Conservation (phyloP, 1,140 invertebrate genomes). For the Plodia interpunctella region DNA sequence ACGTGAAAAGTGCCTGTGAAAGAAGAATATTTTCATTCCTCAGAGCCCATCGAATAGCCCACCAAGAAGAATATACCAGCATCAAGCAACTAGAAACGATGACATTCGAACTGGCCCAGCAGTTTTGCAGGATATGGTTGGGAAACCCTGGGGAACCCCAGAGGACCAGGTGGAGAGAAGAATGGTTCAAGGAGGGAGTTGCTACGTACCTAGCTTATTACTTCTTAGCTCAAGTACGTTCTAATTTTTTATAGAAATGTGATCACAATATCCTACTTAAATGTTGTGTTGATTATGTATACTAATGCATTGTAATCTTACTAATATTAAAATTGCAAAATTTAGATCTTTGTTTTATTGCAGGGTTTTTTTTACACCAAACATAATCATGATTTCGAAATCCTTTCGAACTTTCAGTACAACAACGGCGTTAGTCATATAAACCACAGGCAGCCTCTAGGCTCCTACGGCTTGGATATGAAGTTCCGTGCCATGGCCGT, state of each 20-base stretch:
- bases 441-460: slow-evolving; percentile 25
- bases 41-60: slow-evolving; percentile 40
- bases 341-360: no score
- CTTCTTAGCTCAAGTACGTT: slow-evolving; percentile 50
- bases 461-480: slow-evolving; percentile 49
- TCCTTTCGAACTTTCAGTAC: no score
- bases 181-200: slow-evolving; percentile 69
- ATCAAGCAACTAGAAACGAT: slow-evolving; percentile 52
- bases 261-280: no score
- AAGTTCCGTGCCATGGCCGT: slow-evolving; percentile 50
- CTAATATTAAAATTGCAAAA: no score
- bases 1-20: not conserved
- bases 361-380: no score
- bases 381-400: no score
- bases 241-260: no score
- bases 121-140: slow-evolving; percentile 60
- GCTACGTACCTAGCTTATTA: slow-evolving; percentile 65
- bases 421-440: slow-evolving; percentile 28
- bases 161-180: slow-evolving; percentile 56
- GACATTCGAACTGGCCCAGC: slow-evolving; percentile 57
- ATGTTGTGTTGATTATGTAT: no score
- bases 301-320: no score
- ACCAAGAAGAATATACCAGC: slow-evolving; percentile 42
- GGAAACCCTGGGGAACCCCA: slow-evolving; percentile 56
- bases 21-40: slow-evolving; percentile 13